Percentiles rank a stretch among this genome's conserved stretches.
phyloP scores from a whole-genome alignment of 37 sponge, comb jelly and placozoan genomes.

The Spongilla lacustris region DNA sequence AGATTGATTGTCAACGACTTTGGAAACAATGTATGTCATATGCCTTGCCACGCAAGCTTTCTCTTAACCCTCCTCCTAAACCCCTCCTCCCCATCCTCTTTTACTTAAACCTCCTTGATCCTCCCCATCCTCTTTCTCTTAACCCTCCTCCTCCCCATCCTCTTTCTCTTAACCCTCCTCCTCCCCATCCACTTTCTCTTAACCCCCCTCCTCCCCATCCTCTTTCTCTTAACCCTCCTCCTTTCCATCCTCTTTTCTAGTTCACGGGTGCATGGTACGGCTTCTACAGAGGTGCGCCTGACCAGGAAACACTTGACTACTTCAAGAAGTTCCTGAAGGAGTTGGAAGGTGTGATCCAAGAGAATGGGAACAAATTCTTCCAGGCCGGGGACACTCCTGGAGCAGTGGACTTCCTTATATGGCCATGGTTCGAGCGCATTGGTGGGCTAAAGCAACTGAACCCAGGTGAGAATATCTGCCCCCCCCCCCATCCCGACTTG shows the following conservation, averaged over 20 bases:
- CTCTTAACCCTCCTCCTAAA: too few relatives aligned
- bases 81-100: too few relatives aligned
- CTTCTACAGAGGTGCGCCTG: conserved; percentile 19
- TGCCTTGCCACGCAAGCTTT: too few relatives aligned
- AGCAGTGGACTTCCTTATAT: conserved; percentile 63
- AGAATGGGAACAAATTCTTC: conserved; percentile 24
- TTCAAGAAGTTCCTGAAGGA: conserved; percentile 29
- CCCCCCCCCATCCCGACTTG: neutral
- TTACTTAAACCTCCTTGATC: too few relatives aligned
- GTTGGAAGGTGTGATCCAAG: conserved; percentile 46
- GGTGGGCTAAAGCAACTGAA: conserved; percentile 17
- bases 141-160: neutral
- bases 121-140: neutral
- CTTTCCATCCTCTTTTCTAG: conserved; percentile 11
- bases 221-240: neutral
- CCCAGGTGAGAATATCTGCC: conserved; percentile 27
- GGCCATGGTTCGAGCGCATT: conserved; percentile 80
- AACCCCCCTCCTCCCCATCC: neutral
- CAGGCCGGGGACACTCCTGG: conserved; percentile 42
- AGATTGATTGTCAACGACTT: conserved; percentile 54
- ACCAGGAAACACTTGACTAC: conserved; percentile 2
- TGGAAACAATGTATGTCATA: conserved; percentile 48
- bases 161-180: too few relatives aligned
- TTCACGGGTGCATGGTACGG: conserved; percentile 69
- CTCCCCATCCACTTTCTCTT: too few relatives aligned